These are phyloP conservation scores for Drosophila sp. DNA, from an alignment of 1,140 invertebrate species.

Conservation along the genomic window DNA sequence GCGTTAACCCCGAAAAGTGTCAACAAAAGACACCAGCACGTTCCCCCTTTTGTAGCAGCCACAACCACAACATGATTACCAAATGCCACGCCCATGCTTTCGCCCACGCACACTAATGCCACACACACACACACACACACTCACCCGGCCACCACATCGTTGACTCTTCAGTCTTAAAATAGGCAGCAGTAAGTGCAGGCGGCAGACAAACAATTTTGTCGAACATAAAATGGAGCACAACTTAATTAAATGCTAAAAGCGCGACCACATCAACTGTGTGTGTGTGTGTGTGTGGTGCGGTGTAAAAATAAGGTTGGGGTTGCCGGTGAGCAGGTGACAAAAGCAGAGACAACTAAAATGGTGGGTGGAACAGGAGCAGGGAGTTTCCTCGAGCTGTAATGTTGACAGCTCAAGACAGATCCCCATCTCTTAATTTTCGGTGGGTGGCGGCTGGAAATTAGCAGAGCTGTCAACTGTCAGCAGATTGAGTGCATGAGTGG, in stretches of 20 bases:
- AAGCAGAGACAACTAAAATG: background rate
- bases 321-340: background rate
- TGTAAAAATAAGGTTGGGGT: background rate
- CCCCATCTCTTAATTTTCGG: constrained; percentile 71
- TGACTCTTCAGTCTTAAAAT: constrained; percentile 41
- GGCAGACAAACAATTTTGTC: constrained; percentile 75
- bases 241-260: constrained; percentile 78
- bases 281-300: too few relatives aligned
- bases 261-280: constrained; percentile 59
- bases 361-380: constrained; percentile 10
- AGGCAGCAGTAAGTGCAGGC: constrained; percentile 32
- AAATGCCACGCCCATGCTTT: constrained; percentile 7
- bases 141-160: constrained; percentile 8
- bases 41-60: constrained; percentile 29
- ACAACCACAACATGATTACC: constrained; percentile 50
- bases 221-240: constrained; percentile 80
- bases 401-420: constrained; percentile 61
- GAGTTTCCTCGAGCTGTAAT: constrained; percentile 17
- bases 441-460: constrained; percentile 63
- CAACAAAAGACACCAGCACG: constrained; percentile 18
- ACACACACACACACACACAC: background rate
- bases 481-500: constrained; percentile 9
- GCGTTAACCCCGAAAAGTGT: constrained; percentile 28
- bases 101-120: background rate
- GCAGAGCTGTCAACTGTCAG: constrained; percentile 78